A percentile compares a stretch with the other conserved stretches of the same genome.
These are phyloP conservation scores for Xestia c-nigrum DNA, from an alignment of 2,888 invertebrate genomes.

Conservation along the genomic window DNA sequence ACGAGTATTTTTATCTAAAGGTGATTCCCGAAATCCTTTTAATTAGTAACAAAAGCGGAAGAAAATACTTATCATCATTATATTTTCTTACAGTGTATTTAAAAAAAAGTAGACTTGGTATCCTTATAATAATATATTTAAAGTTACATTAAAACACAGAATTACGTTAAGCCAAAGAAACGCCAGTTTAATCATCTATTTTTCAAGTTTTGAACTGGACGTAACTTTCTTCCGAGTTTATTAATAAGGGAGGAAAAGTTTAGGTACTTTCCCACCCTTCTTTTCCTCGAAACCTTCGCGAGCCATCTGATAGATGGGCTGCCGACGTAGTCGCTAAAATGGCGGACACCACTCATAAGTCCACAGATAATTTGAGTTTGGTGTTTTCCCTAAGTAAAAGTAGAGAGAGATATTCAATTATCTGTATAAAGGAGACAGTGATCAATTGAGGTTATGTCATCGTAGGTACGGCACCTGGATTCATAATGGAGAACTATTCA, in stretches of 20 bases:
- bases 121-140: not conserved
- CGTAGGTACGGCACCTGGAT: conserved; percentile 11
- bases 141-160: conserved; percentile 12
- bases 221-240: not conserved
- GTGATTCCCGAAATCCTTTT: conserved; percentile 6
- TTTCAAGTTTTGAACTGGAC: conserved; percentile 14
- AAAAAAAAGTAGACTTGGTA: not conserved
- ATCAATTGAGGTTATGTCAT: conserved; percentile 31
- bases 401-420: conserved; percentile 37
- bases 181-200: not conserved
- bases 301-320: conserved; percentile 11
- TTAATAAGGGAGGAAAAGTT: conserved; percentile 14
- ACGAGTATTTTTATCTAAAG: not conserved
- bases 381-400: conserved; percentile 4
- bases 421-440: conserved; percentile 23
- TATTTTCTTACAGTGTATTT: conserved; percentile 1
- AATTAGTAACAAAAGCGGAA: not conserved
- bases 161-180: conserved; percentile 16
- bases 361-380: conserved; percentile 19
- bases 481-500: conserved; percentile 41
- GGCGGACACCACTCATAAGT: conserved; percentile 2
- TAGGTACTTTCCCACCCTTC: not conserved
- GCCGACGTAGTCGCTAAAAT: not conserved
- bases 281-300: conserved; percentile 22
- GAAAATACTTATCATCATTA: not conserved